Base-by-base conservation (phyloP, 2,888 invertebrate genomes). In the Caenorhabditis afra region DNA sequence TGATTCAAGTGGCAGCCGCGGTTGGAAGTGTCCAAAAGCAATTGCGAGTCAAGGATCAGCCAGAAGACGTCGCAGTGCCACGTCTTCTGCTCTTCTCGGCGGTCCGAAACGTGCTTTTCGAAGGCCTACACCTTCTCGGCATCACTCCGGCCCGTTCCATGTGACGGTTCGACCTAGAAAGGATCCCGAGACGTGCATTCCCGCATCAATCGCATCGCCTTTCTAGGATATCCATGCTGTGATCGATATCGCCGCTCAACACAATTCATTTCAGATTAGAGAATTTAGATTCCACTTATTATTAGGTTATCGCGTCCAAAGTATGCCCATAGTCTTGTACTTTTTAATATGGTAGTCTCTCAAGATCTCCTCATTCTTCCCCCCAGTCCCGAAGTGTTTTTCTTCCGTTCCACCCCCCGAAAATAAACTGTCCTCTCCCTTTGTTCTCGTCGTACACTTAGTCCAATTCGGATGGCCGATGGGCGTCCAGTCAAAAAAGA, bases 71-170 rank as follows among this genome's bases (percentile, higher is more conserved):
- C 11, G 16, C 89, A 0, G 62, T 83, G n/a, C 85, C 86, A 4
- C 84, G 89, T 23, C 79, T 89, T 23, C 73, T 89, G 10, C 70
- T 89, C 8, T 82, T 89, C 44, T 77, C 82, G 5, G 82, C 87
- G 4, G 82, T 86, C 5, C 84, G 85, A 10, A 78, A 81, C n/a
- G 86, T 88, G 3, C 77, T 89, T 18, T 78, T 80, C 37, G 85
- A 89, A 41, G 87, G 87, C n/a, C 85, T 89, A 77, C 57, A 29
- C 2, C 53, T 89, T 39, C 71, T 89, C 10, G 89, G 89, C 14
- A 78, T 89, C 41, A 55, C 73, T 3, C 87, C 89, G 16, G 66
- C 86, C 16, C 65, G 79, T 14, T 58, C 66, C n/a, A 84, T 87
- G 86, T 87, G 81, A 82, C 66, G 81, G 76, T 77, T 44, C 73